phyloP scores from a whole-genome alignment of 2,113 vertebrate genomes.

The Chrysochloris asiatica region DNA sequence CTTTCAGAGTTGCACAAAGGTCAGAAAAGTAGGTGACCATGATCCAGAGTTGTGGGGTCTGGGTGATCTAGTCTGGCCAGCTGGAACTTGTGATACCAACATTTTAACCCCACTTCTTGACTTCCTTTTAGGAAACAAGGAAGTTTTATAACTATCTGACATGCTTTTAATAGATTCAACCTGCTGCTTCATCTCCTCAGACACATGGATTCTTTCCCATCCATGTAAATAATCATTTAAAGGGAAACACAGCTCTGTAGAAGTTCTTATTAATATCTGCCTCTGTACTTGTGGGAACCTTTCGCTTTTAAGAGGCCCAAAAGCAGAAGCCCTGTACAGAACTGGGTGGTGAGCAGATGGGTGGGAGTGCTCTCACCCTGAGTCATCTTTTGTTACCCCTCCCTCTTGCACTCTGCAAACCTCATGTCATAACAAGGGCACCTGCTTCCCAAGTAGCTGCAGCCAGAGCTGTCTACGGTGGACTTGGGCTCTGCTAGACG shows the following conservation, averaged over 20 bases:
- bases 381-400: neutral
- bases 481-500: neutral
- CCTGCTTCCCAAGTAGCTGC: neutral
- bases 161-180: slow-evolving; percentile 42
- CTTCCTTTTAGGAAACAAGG: slow-evolving; percentile 47
- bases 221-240: slow-evolving; percentile 29
- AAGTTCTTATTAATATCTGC: neutral
- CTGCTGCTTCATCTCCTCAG: slow-evolving; percentile 34
- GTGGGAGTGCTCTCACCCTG: neutral
- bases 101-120: neutral
- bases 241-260: slow-evolving; percentile 20
- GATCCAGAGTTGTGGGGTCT: neutral
- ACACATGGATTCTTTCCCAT: slow-evolving; percentile 49
- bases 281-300: neutral
- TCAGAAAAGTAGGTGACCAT: neutral
- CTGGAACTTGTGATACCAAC: neutral
- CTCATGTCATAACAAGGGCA: neutral
- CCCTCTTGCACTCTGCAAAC: neutral
- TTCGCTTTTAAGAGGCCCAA: slow-evolving; percentile 24
- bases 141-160: neutral
- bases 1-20: neutral
- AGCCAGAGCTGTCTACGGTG: neutral
- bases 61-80: neutral
- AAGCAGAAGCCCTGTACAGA: slow-evolving; percentile 53
- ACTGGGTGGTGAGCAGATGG: neutral